Evolutionary conservation across 2,113 vertebrate species (phyloP).

Genomic region (Callipepla californica): DNA sequence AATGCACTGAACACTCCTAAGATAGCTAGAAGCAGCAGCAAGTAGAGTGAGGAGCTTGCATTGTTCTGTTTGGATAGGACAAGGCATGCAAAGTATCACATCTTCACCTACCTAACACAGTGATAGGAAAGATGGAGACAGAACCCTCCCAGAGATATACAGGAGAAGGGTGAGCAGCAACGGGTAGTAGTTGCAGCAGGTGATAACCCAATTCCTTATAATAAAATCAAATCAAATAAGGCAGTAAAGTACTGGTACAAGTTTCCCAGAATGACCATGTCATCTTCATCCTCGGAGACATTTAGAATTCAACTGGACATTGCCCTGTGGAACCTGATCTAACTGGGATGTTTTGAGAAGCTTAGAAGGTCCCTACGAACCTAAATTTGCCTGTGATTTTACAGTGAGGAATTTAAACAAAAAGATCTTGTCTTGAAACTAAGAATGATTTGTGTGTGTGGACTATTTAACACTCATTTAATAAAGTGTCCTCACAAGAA

Average conservation of each 20-base stretch:
- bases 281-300: background rate
- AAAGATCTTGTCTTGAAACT: background rate
- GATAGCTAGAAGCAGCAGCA: background rate
- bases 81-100: background rate
- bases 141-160: background rate
- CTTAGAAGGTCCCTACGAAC: background rate
- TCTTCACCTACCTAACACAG: background rate
- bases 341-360: background rate
- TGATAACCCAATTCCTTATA: background rate
- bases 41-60: background rate
- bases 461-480: background rate
- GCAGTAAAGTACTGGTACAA: background rate
- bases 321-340: background rate
- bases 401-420: background rate
- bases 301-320: background rate
- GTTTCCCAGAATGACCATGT: background rate
- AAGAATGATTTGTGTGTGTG: too few species aligned
- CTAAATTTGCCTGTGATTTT: background rate
- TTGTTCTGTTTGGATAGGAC: background rate
- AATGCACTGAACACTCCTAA: background rate
- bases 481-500: background rate
- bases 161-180: background rate
- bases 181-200: background rate
- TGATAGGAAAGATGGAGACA: background rate
- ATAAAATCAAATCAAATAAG: background rate